phyloP scores from a whole-genome alignment of 2,113 vertebrate genomes.

The Siniperca chuatsi region DNA sequence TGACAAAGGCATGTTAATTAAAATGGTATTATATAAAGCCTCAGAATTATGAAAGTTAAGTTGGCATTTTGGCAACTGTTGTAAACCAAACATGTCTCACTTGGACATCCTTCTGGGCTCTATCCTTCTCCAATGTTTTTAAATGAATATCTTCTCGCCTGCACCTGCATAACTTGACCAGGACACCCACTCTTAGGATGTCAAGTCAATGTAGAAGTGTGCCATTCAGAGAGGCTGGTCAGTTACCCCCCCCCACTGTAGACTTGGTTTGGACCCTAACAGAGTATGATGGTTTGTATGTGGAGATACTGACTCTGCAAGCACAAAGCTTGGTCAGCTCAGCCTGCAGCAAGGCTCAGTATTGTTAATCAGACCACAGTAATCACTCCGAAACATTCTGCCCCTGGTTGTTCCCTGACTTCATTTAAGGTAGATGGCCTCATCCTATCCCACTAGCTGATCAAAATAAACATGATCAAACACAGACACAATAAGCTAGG shows the following conservation, averaged over 20 bases:
- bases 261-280: neutral
- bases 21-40: neutral
- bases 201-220: neutral
- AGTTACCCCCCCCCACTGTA: neutral
- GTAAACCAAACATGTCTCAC: neutral
- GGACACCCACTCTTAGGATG: neutral
- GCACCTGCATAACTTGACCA: neutral
- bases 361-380: conserved; percentile 22
- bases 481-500: neutral
- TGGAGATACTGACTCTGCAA: neutral
- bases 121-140: too few relatives aligned
- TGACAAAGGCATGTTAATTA: neutral
- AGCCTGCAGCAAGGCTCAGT: conserved; percentile 32
- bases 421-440: too few relatives aligned
- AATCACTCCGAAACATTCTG: neutral
- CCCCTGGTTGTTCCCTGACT: too few relatives aligned
- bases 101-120: neutral
- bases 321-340: neutral
- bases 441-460: too few relatives aligned
- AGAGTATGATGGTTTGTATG: neutral
- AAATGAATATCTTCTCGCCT: too few relatives aligned
- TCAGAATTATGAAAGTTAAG: neutral
- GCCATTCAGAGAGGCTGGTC: neutral
- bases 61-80: neutral
- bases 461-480: too few relatives aligned